A percentile compares a stretch with the other conserved stretches of the same genome.
Evolutionary conservation across 53 echinoderm and acorn worm species (phyloP).

Genomic region (Echinarachnius parma): DNA sequence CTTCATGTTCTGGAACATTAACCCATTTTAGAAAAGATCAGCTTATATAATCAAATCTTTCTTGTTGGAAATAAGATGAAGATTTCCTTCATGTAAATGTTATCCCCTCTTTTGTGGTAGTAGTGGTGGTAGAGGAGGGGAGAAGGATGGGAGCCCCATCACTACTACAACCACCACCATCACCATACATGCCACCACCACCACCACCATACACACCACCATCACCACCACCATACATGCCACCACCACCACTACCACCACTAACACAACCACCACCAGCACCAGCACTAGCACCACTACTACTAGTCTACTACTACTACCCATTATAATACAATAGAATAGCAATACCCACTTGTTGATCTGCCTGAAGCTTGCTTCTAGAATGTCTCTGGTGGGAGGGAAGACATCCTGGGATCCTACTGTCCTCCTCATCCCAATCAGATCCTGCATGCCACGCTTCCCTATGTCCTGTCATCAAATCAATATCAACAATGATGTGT

Average conservation of each 20-base stretch:
- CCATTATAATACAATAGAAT: neutral
- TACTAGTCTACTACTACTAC: neutral
- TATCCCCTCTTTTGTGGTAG: neutral
- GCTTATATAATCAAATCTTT: neutral
- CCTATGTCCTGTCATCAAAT: constrained; percentile 32
- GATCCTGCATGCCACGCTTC: constrained; percentile 41
- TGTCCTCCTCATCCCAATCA: constrained; percentile 45
- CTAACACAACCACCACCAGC: too few species aligned
- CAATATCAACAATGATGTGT: too few species aligned
- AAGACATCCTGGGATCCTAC: constrained; percentile 34
- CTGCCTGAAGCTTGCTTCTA: constrained; percentile 41
- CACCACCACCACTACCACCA: too few species aligned
- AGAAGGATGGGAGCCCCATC: too few species aligned
- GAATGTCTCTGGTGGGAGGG: constrained; percentile 37
- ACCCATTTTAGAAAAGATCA: neutral
- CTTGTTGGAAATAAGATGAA: neutral
- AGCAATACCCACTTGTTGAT: constrained; percentile 34
- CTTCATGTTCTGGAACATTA: neutral
- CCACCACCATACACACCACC: too few species aligned
- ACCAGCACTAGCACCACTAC: too few species aligned
- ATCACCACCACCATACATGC: too few species aligned
- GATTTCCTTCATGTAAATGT: neutral
- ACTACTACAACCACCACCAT: too few species aligned
- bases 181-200: too few species aligned
- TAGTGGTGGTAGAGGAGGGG: too few species aligned